phyloP scores from a whole-genome alignment of 2,113 vertebrate species.

The Mormyrus iriodes region DNA sequence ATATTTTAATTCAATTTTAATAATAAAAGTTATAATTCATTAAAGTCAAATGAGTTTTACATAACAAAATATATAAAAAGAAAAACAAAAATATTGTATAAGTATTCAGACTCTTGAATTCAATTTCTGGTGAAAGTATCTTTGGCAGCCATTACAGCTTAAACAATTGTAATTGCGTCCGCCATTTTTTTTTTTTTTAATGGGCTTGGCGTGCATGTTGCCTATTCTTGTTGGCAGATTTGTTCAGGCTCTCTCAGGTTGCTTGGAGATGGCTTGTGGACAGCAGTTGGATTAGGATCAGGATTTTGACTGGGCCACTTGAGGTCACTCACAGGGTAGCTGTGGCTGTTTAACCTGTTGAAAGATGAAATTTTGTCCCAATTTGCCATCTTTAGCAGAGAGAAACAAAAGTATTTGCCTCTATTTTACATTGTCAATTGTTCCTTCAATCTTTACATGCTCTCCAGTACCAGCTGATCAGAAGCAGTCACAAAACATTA shows the following conservation, averaged over 20 bases:
- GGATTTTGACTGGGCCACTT: background rate
- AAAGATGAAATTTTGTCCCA: background rate
- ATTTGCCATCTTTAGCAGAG: background rate
- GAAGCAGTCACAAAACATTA: background rate
- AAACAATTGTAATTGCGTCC: background rate
- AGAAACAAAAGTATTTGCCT: background rate
- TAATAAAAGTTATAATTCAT: background rate
- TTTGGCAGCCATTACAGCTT: background rate
- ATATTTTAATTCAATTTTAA: too few relatives aligned
- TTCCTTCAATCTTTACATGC: background rate
- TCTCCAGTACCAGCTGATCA: background rate
- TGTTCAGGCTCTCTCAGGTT: background rate
- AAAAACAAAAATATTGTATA: background rate
- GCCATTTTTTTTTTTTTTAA: background rate
- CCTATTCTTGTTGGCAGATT: background rate
- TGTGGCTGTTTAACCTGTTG: background rate
- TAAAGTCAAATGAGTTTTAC: background rate
- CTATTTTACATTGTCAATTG: background rate
- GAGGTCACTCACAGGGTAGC: background rate
- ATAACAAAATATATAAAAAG: background rate
- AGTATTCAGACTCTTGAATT: background rate
- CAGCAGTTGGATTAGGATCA: background rate
- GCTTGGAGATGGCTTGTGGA: background rate
- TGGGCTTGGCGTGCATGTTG: background rate
- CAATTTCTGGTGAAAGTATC: background rate